Base-by-base conservation (phyloP, 2,113 vertebrate species). In the Pseudorasbora parva region DNA sequence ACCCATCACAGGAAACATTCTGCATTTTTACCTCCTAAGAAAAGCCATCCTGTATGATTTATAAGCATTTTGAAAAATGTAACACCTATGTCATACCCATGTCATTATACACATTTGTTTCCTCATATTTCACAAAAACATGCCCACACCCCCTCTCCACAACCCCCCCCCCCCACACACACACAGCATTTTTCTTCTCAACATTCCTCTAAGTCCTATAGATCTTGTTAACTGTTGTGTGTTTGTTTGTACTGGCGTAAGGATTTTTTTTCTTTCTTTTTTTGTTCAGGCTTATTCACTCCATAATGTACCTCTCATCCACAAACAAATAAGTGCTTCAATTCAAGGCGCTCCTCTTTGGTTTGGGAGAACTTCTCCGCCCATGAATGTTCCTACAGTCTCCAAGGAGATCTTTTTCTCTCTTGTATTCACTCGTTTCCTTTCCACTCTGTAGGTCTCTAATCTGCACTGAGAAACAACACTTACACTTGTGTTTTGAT, bases 311-410 rank as follows among this genome's bases (percentile, higher is more conserved):
- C 69, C 43, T 47, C 87, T 92, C 86, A 90, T 89, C 86, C 87
- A 8, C 89, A 91, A 93, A 88, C 89, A 91, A 92, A 93, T 87
- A 90, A 57, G 82, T 72, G 83, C 87, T 90, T 82, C 81, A 86
- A 30, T 90, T 89, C 86, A 84, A 87, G 87, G 89, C 71, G 87
- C 86, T 75, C 82, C 77, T 86, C 15, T 89, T 84, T 82, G 49
- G 62, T 54, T 68, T 49, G 47, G 30, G 30, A 77, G 51, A 56
- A 77, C 51, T 77, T 37, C 51, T 59, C 54, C 54, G 43, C 33
- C 21, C 37, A 43, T 5, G 25, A 37, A 77, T 15, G 51, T 54
- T 77, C 74, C 11, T 23, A 59, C 21, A 57, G 76, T 91, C 90
- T 90, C 88, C 71, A 68, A 89, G 85, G 88, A 90, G 45, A 23